phyloP scores from a whole-genome alignment of 2,113 vertebrate genomes.

The Cromileptes altivelis region DNA sequence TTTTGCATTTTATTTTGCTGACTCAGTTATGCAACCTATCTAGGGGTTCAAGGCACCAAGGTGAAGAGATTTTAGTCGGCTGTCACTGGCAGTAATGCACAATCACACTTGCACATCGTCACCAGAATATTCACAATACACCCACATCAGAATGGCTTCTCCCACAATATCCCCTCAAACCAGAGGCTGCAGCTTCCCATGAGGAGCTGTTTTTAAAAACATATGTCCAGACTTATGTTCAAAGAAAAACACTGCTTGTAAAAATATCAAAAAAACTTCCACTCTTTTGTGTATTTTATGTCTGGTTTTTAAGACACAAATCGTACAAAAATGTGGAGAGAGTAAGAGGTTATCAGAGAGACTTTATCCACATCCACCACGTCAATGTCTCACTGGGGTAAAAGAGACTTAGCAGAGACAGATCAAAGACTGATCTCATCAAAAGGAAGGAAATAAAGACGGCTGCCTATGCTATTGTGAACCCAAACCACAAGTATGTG shows the following conservation, averaged over 20 bases:
- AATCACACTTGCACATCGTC: neutral
- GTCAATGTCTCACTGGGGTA: neutral
- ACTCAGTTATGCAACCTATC: neutral
- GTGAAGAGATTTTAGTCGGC: slow-evolving; percentile 5
- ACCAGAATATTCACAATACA: slow-evolving; percentile 21
- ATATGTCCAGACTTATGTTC: neutral
- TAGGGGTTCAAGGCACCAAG: neutral
- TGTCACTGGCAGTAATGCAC: neutral
- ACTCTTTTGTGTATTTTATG: neutral
- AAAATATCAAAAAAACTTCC: neutral
- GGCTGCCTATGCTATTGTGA: neutral
- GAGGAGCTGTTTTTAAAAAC: neutral
- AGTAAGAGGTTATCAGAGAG: slow-evolving; percentile 1
- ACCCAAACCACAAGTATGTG: neutral
- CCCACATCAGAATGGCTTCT: slow-evolving; percentile 3
- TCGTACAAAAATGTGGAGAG: neutral
- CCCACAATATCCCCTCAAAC: neutral
- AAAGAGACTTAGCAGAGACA: slow-evolving; percentile 15
- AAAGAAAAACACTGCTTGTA: neutral
- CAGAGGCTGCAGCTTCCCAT: neutral
- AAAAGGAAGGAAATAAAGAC: slow-evolving; percentile 24
- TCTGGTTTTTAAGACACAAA: neutral
- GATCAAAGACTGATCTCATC: slow-evolving; percentile 36
- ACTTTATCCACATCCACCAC: slow-evolving; percentile 3
- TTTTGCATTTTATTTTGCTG: slow-evolving; percentile 16